phyloP scores from a whole-genome alignment of 2,113 vertebrate species.

The Mixornis gularis region DNA sequence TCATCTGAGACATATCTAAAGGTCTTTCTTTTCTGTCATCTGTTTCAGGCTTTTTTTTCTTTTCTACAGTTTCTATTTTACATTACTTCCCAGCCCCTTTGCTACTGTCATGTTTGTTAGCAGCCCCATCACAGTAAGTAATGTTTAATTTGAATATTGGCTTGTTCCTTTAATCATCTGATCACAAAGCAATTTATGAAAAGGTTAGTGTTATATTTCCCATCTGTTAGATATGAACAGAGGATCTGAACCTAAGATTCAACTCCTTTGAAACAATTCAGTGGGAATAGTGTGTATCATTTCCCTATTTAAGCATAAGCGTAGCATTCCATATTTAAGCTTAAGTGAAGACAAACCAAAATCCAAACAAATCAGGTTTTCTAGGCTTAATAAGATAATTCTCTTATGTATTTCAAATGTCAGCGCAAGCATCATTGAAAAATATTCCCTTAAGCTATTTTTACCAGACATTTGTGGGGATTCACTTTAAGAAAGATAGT shows the following conservation, averaged over 20 bases:
- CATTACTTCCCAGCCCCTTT: background rate
- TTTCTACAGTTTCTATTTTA: background rate
- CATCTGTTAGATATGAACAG: background rate
- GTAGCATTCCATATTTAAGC: background rate
- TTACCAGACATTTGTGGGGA: background rate
- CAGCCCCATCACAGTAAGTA: rapidly evolving
- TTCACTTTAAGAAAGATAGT: background rate
- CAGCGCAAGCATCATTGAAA: background rate
- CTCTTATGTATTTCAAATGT: background rate
- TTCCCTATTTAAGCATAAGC: background rate
- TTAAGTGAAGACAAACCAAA: background rate
- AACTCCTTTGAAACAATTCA: background rate
- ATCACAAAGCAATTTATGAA: background rate
- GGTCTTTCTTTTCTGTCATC: background rate
- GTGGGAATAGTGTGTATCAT: background rate
- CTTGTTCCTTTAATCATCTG: background rate
- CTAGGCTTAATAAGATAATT: background rate
- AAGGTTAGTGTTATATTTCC: background rate
- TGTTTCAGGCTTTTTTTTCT: background rate
- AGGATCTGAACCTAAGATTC: background rate
- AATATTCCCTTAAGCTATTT: background rate
- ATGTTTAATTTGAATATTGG: background rate
- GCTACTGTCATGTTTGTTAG: background rate
- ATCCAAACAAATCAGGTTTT: background rate
- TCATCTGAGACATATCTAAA: background rate